Conservation (phyloP, 2,888 invertebrate genomes). For the Drosophila parthenogenetica region DNA sequence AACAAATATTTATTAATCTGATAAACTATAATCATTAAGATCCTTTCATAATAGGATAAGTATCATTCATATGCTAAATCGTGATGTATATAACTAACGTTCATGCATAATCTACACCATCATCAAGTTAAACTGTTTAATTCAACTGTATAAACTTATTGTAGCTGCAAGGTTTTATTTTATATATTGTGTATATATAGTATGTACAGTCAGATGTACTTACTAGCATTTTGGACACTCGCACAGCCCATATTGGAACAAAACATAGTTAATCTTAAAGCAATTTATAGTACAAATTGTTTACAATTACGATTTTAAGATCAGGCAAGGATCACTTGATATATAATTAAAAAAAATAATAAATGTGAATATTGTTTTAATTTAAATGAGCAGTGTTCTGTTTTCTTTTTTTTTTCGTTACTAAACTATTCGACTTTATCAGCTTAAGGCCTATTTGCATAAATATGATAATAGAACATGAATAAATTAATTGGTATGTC, state of each 20-base stretch:
- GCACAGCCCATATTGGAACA: conserved; percentile 71
- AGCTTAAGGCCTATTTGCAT: conserved; percentile 33
- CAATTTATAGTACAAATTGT: conserved; percentile 20
- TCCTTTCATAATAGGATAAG: conserved; percentile 30
- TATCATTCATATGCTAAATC: conserved; percentile 21
- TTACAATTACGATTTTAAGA: conserved; percentile 8
- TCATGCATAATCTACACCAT: conserved; percentile 21
- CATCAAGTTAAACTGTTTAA: conserved; percentile 6
- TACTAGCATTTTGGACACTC: conserved; percentile 64
- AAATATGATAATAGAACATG: conserved; percentile 39
- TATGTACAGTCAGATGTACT: conserved; percentile 43
- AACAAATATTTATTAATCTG: neutral
- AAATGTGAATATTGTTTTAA: neutral
- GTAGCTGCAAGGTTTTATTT: conserved; percentile 17
- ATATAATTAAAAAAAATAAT: neutral
- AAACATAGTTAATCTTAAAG: conserved; percentile 33
- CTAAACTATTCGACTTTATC: conserved; percentile 45
- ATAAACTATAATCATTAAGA: neutral
- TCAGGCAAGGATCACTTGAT: conserved; percentile 1
- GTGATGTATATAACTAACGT: conserved; percentile 44
- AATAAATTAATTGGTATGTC: conserved; percentile 62
- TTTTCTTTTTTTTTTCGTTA: neutral
- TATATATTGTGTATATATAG: conserved; percentile 20
- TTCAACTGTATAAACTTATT: conserved; percentile 14
- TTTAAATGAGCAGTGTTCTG: conserved; percentile 21